Base-by-base conservation (phyloP, 2,113 vertebrate genomes). In the Crocuta crocuta region DNA sequence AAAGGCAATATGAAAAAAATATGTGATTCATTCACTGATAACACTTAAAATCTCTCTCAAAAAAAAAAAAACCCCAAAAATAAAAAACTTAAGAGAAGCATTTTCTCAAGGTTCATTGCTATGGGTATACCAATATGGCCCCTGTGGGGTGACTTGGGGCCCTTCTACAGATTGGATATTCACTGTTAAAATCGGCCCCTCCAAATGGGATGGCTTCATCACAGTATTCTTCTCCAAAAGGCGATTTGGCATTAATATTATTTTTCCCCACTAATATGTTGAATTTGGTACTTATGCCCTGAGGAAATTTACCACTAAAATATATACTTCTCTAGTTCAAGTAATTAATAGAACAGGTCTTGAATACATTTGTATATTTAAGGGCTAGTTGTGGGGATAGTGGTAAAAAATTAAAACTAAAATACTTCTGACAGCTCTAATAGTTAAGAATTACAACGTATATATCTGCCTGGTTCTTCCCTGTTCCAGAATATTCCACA, bases 1-100 rank as follows among this genome's bases (percentile, higher is more conserved):
- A 89, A 91, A 87, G 68, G 61, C 24, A 89, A 55, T 89, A 86
- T 87, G 65, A 96, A 91, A 89, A 96, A 96, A 85, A 93, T 89
- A 28, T 10, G 1, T 66, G 26, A 91, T 80, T 94, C 71, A 68
- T 50, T 95, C 63, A 92, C 10, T 74, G 50, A 55, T n/a, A 55
- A 21, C 8, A 70, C 73, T 89, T 95, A 92, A 79, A 58, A n/a
- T 50, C 66, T 96, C 66, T 94, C 61, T 50, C 50, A 81, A 89
- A 73, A 43, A 10, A 53, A 63, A 93, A 28, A 19, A 58, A 17
- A 15, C 28, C 16, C 65, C 26, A 43, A 80, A 58, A 58, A 24
- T 26, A 10, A n/a, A 55, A 73, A 73, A 19, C 10, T 43, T 19
- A 93, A 92, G 90, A 10, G 21, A 63, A 66, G 55, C 55, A 87